Percentiles rank a stretch among this genome's conserved stretches.
Conservation (phyloP, 2,113 vertebrate species). For the Columba janthina region DNA sequence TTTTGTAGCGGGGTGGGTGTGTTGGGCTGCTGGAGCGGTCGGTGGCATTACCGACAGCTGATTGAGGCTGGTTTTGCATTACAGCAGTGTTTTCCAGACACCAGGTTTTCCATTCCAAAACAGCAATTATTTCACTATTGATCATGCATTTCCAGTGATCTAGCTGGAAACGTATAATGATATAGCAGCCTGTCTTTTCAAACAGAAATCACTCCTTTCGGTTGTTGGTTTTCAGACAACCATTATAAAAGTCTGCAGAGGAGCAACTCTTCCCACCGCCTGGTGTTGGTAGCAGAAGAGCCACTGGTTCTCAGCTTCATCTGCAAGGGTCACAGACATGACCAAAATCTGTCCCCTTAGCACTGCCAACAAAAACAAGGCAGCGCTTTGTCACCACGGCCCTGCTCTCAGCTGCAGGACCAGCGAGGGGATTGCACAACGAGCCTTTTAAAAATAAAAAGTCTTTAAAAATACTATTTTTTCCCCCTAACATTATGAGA, state of each 20-base stretch:
- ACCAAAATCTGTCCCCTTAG: neutral
- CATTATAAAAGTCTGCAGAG: neutral
- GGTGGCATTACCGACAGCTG: neutral
- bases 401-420: slow-evolving; percentile 3
- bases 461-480: slow-evolving; percentile 3
- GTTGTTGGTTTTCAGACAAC: neutral
- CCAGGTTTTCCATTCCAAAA: neutral
- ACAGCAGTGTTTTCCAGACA: neutral
- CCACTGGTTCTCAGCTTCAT: too few species aligned
- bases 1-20: neutral
- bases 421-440: slow-evolving; percentile 10
- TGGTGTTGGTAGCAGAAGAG: too few species aligned
- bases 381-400: neutral
- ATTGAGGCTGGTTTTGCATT: neutral
- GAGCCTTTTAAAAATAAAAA: slow-evolving; percentile 11
- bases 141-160: neutral
- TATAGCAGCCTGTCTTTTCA: neutral
- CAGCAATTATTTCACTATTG: slow-evolving; percentile 4
- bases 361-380: neutral
- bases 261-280: neutral
- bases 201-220: neutral
- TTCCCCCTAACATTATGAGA: neutral
- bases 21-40: neutral
- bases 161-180: neutral
- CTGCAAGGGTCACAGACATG: too few species aligned